phyloP scores from a whole-genome alignment of 2,888 invertebrate genomes.

The Brachyopa scutellaris region DNA sequence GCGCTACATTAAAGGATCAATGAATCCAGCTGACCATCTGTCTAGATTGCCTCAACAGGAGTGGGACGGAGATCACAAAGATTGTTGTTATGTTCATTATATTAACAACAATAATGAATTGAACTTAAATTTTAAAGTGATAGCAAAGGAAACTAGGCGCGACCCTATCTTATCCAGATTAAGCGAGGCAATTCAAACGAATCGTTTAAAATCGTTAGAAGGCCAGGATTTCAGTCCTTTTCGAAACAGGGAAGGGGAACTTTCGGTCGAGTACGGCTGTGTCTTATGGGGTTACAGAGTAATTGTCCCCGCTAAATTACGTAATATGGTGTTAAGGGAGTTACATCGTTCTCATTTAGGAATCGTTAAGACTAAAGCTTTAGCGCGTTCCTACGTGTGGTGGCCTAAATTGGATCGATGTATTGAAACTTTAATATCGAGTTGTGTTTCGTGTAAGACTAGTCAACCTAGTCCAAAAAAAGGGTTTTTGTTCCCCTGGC shows the following conservation, averaged over 20 bases:
- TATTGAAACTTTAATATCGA: conserved; percentile 16
- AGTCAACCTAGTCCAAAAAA: conserved; percentile 19
- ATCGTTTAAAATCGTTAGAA: background rate
- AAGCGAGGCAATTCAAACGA: background rate
- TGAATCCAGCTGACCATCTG: background rate
- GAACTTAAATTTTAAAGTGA: background rate
- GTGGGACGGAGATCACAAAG: conserved; percentile 1
- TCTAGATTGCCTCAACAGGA: no score
- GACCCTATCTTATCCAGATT: background rate
- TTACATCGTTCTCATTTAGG: conserved; percentile 20
- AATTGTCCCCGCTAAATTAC: conserved; percentile 15
- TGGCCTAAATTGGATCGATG: conserved; percentile 1
- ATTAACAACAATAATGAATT: background rate
- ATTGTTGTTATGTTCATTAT: conserved; percentile 28
- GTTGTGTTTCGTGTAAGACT: background rate
- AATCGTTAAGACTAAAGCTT: conserved; percentile 9
- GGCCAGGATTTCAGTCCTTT: background rate
- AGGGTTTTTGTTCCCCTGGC: conserved; percentile 46
- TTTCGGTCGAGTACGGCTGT: conserved; percentile 12
- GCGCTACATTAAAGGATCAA: background rate
- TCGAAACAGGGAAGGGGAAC: background rate
- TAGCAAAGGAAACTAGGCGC: conserved; percentile 1
- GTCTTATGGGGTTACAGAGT: conserved; percentile 21
- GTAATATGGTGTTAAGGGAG: background rate
- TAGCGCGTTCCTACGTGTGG: conserved; percentile 6